phyloP scores from a whole-genome alignment of 2,888 invertebrate species.

The Caenorhabditis sp. region DNA sequence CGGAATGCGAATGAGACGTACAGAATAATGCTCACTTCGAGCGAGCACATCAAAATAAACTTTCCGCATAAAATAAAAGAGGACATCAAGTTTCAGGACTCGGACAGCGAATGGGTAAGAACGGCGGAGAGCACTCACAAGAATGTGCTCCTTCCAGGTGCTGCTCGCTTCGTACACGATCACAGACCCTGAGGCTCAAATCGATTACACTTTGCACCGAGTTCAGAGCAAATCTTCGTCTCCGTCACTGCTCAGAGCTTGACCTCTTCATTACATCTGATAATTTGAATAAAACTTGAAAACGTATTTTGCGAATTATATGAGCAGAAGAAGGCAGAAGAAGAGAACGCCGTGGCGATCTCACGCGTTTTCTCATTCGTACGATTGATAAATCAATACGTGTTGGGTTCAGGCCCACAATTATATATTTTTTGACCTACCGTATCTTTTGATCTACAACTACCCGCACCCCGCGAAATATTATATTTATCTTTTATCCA shows the following conservation, averaged over 20 bases:
- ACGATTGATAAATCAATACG: too few species aligned
- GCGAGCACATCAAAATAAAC: slow-evolving; percentile 33
- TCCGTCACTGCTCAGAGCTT: slow-evolving; percentile 13
- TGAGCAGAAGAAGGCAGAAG: too few species aligned
- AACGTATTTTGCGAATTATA: too few species aligned
- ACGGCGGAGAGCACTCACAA: not conserved
- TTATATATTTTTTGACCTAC: too few species aligned
- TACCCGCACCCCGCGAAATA: too few species aligned
- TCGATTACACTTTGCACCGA: slow-evolving; percentile 18
- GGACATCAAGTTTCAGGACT: slow-evolving; percentile 38
- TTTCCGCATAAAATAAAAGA: slow-evolving; percentile 37
- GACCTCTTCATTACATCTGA: not conserved
- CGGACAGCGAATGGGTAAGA: slow-evolving; percentile 51
- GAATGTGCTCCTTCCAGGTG: slow-evolving; percentile 7
- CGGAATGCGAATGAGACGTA: slow-evolving; percentile 10
- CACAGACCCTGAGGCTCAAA: slow-evolving; percentile 17
- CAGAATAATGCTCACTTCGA: slow-evolving; percentile 1
- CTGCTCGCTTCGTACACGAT: slow-evolving; percentile 38
- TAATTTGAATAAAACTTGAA: too few species aligned
- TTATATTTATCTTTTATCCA: too few species aligned
- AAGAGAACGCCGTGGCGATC: too few species aligned
- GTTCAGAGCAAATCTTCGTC: slow-evolving; percentile 12
- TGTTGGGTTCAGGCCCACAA: too few species aligned
- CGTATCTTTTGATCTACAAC: too few species aligned
- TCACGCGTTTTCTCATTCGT: too few species aligned